Evolutionary conservation across 2,888 invertebrate species (phyloP), one percentile per base, ranked within the genome.

Genomic region (Dasysyrphus tricinctus): DNA sequence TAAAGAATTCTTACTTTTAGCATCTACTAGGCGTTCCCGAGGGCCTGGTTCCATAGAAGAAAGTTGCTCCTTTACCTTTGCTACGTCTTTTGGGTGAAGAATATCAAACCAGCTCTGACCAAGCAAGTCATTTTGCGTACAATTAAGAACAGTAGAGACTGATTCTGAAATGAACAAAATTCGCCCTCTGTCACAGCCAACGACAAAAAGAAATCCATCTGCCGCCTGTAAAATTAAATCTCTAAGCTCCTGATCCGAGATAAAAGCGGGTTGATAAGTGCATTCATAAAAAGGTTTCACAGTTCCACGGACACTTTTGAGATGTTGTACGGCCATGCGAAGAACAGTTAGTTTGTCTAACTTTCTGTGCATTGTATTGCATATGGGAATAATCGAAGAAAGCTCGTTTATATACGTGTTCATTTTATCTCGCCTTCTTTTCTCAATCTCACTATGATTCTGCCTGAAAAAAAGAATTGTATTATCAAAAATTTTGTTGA

Each of bases 391-490:
- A 95, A 98, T 96, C 2, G 96, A 94, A 70, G 97, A 96, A 78
- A 98, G 92, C 92, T 98, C 98, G 4, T 96, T 95, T 89, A 98
- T 98, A 93, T 98, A 98, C 0, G 96, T 97, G 93, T 98, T 98
- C 98, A 98, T 98, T 93, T 98, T 98, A 92, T 98, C 98, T 39
- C 98, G 94, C 0, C 98, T 94, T 0, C 98, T 94, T 92, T 98
- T 98, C 93, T 98, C 98, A 84, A 98, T 98, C 93, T 98, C 98
- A 92, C 98, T 98, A 93, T 98, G 98, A 93, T 98, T 98, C 93
- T 98, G 98, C 90, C 98, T 98, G 92, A n/a, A 91, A 90, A 87
- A 32, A 59, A 4, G 5, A n/a, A 7, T 44, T 44, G 2, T 5
- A n/a, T 44, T 42, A 24, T 24, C 24, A 24, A 24, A 24, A 24